Evolutionary conservation across 1,140 invertebrate species (phyloP), one percentile per base, ranked within the genome.

Genomic region (Teleogryllus occipitalis): DNA sequence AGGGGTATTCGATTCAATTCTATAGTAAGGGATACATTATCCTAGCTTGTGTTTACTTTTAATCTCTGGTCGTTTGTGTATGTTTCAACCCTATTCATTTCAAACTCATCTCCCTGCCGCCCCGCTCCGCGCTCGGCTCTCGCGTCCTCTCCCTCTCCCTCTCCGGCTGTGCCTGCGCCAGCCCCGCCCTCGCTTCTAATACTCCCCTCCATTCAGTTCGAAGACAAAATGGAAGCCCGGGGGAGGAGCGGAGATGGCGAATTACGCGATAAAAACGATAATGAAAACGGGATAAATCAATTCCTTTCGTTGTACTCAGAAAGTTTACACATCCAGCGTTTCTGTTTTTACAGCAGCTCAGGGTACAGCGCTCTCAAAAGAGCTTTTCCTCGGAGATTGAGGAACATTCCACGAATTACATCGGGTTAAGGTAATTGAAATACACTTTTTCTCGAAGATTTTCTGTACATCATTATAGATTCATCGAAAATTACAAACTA

Each of bases 21-120:
- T 65, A 65, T 65, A 65, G 54, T 65, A 65, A 65, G 54, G 54
- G 54, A 65, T 65, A 65, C 54, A 65, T 65, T 65, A 65, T 65
- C 54, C 54, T 65, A 65, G 54, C 54, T 65, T 65, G 54, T 65
- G 54, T 65, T 65, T 65, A 65, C 54, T 65, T 65, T 65, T 65
- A 65, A 65, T 65, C 54, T 65, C 54, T 65, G 54, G 54, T 65
- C 54, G 54, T 65, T 65, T 65, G 54, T 65, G 54, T 65, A 65
- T 65, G 54, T 65, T 65, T 65, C 54, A 65, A 65, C 54, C 54
- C 54, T 65, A 65, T 65, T 65, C 54, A 65, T 65, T 65, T 65
- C 54, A 65, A 65, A 65, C 54, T 65, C 54, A 65, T 65, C 54
- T 65, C 54, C 18, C 54, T 65, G 0, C 54, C 54, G 10, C 18